Conservation (phyloP, 53 echinoderm and acorn worm species). For the Crossaster papposus region DNA sequence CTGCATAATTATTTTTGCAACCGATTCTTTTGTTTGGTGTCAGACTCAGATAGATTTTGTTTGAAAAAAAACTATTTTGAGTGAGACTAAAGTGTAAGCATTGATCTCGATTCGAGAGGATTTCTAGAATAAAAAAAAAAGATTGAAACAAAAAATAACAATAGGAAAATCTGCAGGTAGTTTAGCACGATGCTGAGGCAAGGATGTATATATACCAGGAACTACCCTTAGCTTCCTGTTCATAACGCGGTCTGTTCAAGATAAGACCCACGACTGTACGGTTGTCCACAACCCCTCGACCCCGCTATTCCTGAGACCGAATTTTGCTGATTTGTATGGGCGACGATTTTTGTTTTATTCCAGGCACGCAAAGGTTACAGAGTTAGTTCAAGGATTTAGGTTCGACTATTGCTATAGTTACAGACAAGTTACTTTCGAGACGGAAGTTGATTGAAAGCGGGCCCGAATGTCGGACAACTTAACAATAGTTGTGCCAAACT, state of each 20-base stretch:
- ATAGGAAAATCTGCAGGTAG: no score
- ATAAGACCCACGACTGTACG: not conserved
- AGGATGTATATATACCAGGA: not conserved
- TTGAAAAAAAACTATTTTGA: no score
- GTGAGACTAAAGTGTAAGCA: no score
- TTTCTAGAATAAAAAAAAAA: no score
- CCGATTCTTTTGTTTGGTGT: no score
- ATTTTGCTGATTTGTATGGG: not conserved
- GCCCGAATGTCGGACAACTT: not conserved
- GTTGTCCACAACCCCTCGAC: not conserved
- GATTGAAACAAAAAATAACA: no score
- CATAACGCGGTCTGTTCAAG: not conserved
- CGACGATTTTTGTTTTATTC: no score
- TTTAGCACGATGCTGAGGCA: no score
- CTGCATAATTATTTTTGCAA: not conserved
- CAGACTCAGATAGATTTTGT: no score
- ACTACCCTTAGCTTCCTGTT: not conserved
- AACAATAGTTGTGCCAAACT: no score
- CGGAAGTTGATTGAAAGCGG: not conserved
- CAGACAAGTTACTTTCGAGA: not conserved
- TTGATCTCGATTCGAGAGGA: no score
- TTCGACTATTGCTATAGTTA: not conserved
- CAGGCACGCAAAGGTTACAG: not conserved
- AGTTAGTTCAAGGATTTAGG: not conserved
- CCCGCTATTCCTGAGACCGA: not conserved